Evolutionary conservation across 2,113 vertebrate species (phyloP), one percentile per base, ranked within the genome.

Genomic region (Chaenocephalus aceratus): DNA sequence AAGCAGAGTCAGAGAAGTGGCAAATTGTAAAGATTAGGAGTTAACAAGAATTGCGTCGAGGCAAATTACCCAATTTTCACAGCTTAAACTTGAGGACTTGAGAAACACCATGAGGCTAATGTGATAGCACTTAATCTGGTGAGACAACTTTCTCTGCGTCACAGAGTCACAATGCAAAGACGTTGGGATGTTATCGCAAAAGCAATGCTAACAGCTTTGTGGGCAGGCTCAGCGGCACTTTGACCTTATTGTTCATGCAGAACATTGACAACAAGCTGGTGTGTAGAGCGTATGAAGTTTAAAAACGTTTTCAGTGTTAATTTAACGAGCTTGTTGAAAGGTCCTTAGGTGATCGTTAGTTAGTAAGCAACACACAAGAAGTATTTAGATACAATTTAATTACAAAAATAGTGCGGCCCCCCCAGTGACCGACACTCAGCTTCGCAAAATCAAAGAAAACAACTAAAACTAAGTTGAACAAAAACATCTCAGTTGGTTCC

Each of bases 1-100:
- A n/a, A 23, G 46, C 61, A 26, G 63, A 69, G 56, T 30, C 34
- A 44, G 60, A 72, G 45, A 54, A 69, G 64, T 56, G 30, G 58
- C 11, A 63, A 73, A 62, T 23, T 41, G 48, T 30, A 21, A 12
- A 62, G 63, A 74, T 67, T 72, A 73, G 44, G 44, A 62, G 60
- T 61, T 70, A 75, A 75, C 53, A 45, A 72, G 23, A 75, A 34
- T 56, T 45, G 1, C 69, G 57, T 64, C 1, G 2, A 54, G 41
- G 36, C 53, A 80, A 72, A 85, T 83, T 11, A 59, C 54, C 72
- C 70, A 3, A 56, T 53, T 84, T 75, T 73, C 34, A 74, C 36
- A 65, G 52, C 49, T 14, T 60, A 51, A 44, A 46, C 53, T 36
- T 1, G 48, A 70, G 53, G 48, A 64, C 26, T 58, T 21, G 21